Evolutionary conservation across 2,113 vertebrate genomes (phyloP).

Genomic region (Podarcis cretensis): DNA sequence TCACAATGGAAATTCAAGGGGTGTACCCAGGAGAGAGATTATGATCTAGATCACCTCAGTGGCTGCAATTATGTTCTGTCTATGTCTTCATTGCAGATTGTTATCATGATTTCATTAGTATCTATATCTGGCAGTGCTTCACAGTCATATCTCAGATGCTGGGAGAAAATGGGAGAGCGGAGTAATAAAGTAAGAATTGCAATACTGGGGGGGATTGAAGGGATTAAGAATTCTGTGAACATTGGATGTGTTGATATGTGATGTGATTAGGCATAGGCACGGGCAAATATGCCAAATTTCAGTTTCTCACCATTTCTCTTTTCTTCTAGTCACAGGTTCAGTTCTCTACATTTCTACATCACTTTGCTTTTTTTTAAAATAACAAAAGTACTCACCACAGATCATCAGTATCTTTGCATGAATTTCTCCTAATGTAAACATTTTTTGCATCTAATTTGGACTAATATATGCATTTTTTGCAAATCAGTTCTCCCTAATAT

Average conservation of each 20-base stretch:
- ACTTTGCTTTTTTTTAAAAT: too few relatives aligned
- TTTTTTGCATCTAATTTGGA: too few relatives aligned
- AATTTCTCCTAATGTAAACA: too few relatives aligned
- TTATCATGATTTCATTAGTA: neutral
- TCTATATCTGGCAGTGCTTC: neutral
- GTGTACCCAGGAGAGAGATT: neutral
- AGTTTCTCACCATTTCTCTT: too few relatives aligned
- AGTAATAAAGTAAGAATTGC: neutral
- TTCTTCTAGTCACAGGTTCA: neutral
- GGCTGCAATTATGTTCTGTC: neutral
- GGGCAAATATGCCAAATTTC: too few relatives aligned
- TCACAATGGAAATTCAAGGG: slow-evolving; percentile 1
- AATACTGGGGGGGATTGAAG: neutral
- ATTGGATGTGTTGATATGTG: neutral
- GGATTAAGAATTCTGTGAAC: neutral
- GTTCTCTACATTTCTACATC: too few relatives aligned
- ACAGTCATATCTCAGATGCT: neutral
- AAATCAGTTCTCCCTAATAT: too few relatives aligned
- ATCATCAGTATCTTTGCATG: too few relatives aligned
- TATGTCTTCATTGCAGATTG: neutral
- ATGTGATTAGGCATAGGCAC: neutral
- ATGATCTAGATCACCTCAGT: neutral
- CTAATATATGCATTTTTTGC: too few relatives aligned
- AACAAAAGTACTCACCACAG: too few relatives aligned
- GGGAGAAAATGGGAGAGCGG: neutral